These are phyloP conservation scores for Gymnobelideus leadbeateri DNA, from an alignment of 2,113 vertebrate genomes.

Conservation along the genomic window DNA sequence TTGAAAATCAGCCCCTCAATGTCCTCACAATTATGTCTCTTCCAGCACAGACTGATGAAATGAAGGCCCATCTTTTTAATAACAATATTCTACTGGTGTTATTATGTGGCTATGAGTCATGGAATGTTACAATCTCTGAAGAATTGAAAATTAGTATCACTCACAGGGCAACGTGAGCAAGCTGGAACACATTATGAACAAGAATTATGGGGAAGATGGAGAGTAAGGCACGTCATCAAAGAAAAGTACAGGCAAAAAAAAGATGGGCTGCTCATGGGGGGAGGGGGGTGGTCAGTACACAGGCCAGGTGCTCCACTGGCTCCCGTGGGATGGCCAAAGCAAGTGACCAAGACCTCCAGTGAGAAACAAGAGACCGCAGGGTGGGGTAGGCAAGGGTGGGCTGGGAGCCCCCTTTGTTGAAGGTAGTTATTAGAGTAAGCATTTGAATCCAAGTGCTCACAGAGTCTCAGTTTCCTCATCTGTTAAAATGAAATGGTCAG, in stretches of 20 bases:
- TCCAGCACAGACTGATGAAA: neutral
- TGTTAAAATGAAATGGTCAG: neutral
- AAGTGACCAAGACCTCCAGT: neutral
- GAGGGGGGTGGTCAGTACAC: neutral
- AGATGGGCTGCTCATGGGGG: neutral
- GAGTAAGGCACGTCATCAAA: neutral
- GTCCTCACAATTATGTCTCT: neutral
- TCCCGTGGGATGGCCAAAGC: neutral
- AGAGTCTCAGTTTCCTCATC: neutral
- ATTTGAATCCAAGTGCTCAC: neutral
- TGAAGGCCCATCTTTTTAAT: neutral
- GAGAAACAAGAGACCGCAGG: neutral
- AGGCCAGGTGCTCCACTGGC: neutral
- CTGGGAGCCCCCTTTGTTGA: neutral
- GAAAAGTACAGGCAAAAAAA: neutral
- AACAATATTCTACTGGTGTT: neutral
- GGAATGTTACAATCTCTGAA: neutral
- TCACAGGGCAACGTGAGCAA: neutral
- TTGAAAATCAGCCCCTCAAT: neutral
- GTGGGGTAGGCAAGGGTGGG: neutral
- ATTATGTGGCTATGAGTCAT: neutral
- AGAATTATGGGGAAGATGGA: neutral
- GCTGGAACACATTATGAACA: neutral
- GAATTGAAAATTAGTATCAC: constrained; percentile 1
- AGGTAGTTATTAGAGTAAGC: neutral